Conservation (phyloP, 2,888 invertebrate species). For the Coremacera marginata region DNA sequence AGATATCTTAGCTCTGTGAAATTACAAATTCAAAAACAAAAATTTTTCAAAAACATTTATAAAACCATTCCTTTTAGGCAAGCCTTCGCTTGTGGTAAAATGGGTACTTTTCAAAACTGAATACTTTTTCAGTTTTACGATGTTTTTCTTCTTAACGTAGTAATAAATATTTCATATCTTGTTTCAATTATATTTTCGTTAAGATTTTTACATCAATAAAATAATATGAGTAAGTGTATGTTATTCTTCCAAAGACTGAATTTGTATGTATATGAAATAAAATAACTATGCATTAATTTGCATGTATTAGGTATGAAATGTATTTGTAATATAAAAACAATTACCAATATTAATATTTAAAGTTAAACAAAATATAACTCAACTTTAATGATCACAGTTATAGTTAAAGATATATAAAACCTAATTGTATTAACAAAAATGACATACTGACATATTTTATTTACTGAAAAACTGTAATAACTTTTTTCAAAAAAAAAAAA, state of each 20-base stretch:
- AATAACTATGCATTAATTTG: not conserved
- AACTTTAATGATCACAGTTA: not conserved
- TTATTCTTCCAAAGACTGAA: constrained; percentile 69
- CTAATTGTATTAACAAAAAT: too few species aligned
- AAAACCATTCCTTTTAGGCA: too few species aligned
- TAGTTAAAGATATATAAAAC: not conserved
- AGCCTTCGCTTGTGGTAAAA: too few species aligned
- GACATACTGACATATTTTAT: too few species aligned
- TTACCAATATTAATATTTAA: not conserved
- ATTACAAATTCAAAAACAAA: too few species aligned
- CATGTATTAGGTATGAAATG: not conserved
- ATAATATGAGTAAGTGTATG: constrained; percentile 37
- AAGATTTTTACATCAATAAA: not conserved
- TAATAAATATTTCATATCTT: too few species aligned
- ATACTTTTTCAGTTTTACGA: too few species aligned
- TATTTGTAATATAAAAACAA: not conserved
- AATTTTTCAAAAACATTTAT: too few species aligned
- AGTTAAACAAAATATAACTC: not conserved
- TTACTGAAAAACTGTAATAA: not conserved
- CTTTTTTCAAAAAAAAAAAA: not conserved
- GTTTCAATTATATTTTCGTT: not conserved
- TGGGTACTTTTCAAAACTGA: too few species aligned
- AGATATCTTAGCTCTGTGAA: too few species aligned
- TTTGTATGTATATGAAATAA: constrained; percentile 56
- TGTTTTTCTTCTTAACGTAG: too few species aligned